Evolutionary conservation across 92 coral and sea anemone genomes (phyloP).

Genomic region (Paramuricea clavata): DNA sequence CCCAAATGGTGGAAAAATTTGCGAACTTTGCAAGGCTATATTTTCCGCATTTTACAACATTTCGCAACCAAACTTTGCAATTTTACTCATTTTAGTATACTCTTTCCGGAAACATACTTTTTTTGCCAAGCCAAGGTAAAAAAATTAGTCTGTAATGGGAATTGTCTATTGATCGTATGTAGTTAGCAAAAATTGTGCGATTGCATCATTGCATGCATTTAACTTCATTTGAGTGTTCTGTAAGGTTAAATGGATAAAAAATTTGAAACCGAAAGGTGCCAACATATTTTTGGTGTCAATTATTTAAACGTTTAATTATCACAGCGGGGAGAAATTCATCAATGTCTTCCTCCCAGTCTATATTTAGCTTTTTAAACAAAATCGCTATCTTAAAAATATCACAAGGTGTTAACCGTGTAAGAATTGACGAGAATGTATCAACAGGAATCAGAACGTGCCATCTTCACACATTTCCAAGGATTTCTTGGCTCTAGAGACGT

Average conservation of each 20-base stretch:
- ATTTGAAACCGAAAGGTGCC: neutral
- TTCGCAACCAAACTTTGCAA: no score
- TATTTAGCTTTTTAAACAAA: neutral
- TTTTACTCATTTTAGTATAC: no score
- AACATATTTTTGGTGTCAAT: neutral
- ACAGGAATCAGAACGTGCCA: slow-evolving; percentile 3
- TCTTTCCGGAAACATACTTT: no score
- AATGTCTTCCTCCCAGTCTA: neutral
- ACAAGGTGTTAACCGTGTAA: neutral
- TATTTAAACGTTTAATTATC: neutral
- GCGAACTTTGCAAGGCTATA: no score
- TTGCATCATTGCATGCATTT: no score
- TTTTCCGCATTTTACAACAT: no score
- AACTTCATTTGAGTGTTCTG: neutral
- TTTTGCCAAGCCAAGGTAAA: no score
- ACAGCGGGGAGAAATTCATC: neutral
- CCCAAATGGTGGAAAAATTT: no score
- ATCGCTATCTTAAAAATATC: neutral
- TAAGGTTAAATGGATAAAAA: neutral
- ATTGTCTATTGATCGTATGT: no score
- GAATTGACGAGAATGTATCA: neutral
- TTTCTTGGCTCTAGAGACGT: neutral
- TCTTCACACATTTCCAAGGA: neutral
- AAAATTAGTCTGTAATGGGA: no score
- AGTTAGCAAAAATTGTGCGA: no score